Percentiles rank a stretch among this genome's conserved stretches.
These are phyloP conservation scores for Lordiphosa fenestrarum DNA, from an alignment of 2,888 invertebrate genomes.

Conservation along the genomic window DNA sequence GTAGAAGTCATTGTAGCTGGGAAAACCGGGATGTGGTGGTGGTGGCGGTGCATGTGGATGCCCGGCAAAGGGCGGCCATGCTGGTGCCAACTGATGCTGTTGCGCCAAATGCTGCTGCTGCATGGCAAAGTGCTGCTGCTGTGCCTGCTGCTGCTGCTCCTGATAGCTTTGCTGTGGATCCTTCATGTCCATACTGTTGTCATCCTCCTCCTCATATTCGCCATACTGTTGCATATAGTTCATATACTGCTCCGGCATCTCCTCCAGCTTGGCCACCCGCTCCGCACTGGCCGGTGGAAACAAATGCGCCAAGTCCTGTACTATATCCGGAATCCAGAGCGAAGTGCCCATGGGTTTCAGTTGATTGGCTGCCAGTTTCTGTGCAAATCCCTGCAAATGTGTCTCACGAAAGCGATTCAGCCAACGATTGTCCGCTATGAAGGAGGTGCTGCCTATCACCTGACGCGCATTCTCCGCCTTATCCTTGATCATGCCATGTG, in stretches of 20 bases:
- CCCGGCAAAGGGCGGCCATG: constrained; percentile 39
- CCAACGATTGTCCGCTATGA: constrained; percentile 78
- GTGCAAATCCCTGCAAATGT: constrained; percentile 74
- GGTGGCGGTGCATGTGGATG: constrained; percentile 33
- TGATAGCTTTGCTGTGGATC: constrained; percentile 63
- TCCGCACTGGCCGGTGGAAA: constrained; percentile 76
- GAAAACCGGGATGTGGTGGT: constrained; percentile 48
- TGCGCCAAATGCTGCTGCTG: constrained; percentile 59
- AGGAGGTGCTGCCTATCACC: constrained; percentile 71
- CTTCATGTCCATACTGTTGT: constrained; percentile 57
- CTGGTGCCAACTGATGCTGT: constrained; percentile 41
- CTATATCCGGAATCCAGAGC: constrained; percentile 75
- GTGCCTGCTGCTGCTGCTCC: constrained; percentile 53
- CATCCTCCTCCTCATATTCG: constrained; percentile 77
- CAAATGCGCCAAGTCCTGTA: constrained; percentile 73
- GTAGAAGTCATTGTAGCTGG: constrained; percentile 59
- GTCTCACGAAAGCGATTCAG: constrained; percentile 77
- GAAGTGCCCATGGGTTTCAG: constrained; percentile 75
- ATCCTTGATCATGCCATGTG: constrained; percentile 78
- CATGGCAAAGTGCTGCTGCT: constrained; percentile 59
- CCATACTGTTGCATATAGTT: constrained; percentile 77
- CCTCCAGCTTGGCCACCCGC: constrained; percentile 73
- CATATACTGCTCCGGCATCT: constrained; percentile 76
- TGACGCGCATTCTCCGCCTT: constrained; percentile 76
- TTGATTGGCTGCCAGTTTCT: constrained; percentile 73